Base-by-base conservation (phyloP, 2,888 invertebrate genomes). In the Latrodectus hesperus region DNA sequence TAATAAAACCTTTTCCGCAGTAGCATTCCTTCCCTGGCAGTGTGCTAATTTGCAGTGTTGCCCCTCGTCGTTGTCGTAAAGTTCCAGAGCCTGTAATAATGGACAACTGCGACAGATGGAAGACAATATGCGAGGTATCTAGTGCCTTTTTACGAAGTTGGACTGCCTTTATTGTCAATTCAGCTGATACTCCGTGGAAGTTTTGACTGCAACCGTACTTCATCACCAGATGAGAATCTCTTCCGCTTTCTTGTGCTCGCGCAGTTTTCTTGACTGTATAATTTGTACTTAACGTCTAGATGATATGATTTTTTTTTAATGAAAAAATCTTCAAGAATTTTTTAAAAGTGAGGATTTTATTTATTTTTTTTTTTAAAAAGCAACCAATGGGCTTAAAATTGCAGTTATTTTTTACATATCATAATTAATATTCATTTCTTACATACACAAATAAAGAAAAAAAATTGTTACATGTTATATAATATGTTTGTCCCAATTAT, bases 1-100 rank as follows among this genome's bases (percentile, higher is more conserved):
- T 79, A 85, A 85, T 85, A 85, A 85, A 85, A 85, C 85, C 78
- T 79, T 60, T 60, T 68, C 85, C 70, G 51, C 64, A 70, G 75
- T 79, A 52, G 74, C 85, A 85, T 85, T 85, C 85, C 79, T 79
- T 60, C 16, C n/a, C 67, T 73, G 73, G 64, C 82, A 53, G 73
- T 67, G 73, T 49, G 70, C 85, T 85, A 85, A 85, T 85, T 85
- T 78, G 74, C 12, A 64, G 64, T 38, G 64, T 74, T 74, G 38
- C 74, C 79, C 55, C 79, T 74, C 75, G 64, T 51, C 85, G 75
- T 82, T 75, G 85, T 80, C 71, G 85, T 82, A 82, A 85, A 85
- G 74, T 80, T 79, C 60, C 79, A 52, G 12, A n/a, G 64, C 60
- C 67, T 51, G 74, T 67, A 79, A 80, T 85, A 85, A 85, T 79